Base-by-base conservation (phyloP, 2,797 vertebrate genomes). In the Limosa lapponica region DNA sequence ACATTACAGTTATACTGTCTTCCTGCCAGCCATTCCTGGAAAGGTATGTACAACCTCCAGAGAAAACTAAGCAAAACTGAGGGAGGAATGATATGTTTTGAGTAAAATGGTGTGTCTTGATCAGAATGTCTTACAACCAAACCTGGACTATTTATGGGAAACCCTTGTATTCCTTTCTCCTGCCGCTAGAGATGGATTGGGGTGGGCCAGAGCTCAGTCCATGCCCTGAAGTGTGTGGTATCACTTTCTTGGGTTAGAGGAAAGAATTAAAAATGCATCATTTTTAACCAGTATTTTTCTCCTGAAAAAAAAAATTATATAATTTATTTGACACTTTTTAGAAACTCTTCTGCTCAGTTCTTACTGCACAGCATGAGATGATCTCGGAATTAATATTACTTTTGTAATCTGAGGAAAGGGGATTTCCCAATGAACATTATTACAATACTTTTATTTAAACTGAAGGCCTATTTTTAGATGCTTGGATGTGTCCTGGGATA, bases 401-500 rank as follows among this genome's bases (percentile, higher is more conserved):
- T 93, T 84, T 80, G 55, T 75, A 91, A 83, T 92, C 57, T 90
- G 87, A 87, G 70, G 49, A 88, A 81, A 93, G 88, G 88, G 94
- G 80, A 69, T 91, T 96, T 97, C 93, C 95, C 74, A 58, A 12
- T 79, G 90, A 94, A 85, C 61, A 23, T 80, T 89, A 88, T 81
- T 93, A 52, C 49, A 91, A 37, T 78, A 69, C 28, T 92, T 82
- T 88, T 92, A 39, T 93, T 91, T 96, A 95, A 93, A 92, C 82
- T 39, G 64, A 82, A 95, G 43, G 25, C 22, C 88, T 97, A 97
- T 97, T 96, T 97, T 95, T 95, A 95, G 91, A 36, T 64, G 23
- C 22, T 84, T 95, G 77, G 37, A 93, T 79, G 37, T 95, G 81
- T 87, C 73, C 81, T 95, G 90, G 80, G 77, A 92, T 92, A 96